phyloP scores from a whole-genome alignment of 2,888 invertebrate genomes.

The Gandaritis pyraliata region DNA sequence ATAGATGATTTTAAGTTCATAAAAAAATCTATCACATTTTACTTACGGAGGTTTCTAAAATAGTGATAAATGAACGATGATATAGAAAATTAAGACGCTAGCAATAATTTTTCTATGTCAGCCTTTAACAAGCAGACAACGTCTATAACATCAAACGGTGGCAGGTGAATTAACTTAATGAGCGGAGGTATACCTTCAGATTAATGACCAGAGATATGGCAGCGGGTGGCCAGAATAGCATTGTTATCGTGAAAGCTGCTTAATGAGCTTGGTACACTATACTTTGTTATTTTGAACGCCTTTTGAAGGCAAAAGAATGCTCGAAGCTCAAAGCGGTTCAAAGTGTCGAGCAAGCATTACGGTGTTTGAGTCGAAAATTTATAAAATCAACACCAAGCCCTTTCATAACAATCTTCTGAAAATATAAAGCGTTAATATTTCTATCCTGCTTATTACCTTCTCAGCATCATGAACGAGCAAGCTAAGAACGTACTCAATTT shows the following conservation, averaged over 20 bases:
- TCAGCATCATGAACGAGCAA: slow-evolving; percentile 5
- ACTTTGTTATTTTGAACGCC: slow-evolving; percentile 33
- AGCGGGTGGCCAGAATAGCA: slow-evolving; percentile 53
- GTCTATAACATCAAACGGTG: slow-evolving; percentile 65
- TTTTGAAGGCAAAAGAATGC: slow-evolving; percentile 22
- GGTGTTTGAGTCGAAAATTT: background rate
- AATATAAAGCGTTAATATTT: background rate
- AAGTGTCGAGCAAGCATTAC: background rate
- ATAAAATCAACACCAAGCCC: slow-evolving; percentile 2
- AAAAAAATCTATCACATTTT: too few species aligned
- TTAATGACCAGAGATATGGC: slow-evolving; percentile 65
- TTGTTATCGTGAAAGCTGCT: slow-evolving; percentile 45
- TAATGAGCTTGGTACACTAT: slow-evolving; percentile 40
- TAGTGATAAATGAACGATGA: too few species aligned
- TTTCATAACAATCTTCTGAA: background rate
- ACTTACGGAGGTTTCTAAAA: too few species aligned
- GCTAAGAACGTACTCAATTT: slow-evolving; percentile 11
- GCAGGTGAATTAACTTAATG: slow-evolving; percentile 69
- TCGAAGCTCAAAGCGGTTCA: background rate
- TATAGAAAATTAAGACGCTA: too few species aligned
- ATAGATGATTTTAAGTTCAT: too few species aligned
- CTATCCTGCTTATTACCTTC: slow-evolving; percentile 6
- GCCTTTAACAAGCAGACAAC: slow-evolving; percentile 55
- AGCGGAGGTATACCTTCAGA: slow-evolving; percentile 56
- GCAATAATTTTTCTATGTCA: slow-evolving; percentile 36